Evolutionary conservation across 2,797 vertebrate species (phyloP).

Genomic region (Enteromius afrohamiltoni): DNA sequence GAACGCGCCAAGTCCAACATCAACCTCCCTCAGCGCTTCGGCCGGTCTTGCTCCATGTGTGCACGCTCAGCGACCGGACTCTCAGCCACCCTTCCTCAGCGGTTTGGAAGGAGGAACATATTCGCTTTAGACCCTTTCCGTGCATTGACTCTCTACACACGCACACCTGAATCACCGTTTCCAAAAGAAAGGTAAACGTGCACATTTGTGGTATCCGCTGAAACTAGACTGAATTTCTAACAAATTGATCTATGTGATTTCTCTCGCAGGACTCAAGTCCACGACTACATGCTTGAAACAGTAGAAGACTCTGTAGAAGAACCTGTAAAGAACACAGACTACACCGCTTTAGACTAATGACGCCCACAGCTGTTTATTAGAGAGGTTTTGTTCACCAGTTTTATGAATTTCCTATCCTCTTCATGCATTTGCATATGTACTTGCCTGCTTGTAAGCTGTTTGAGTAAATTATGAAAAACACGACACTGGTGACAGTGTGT

Average conservation of each 20-base stretch:
- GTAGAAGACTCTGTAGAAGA: slow-evolving; percentile 60
- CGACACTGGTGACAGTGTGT: neutral
- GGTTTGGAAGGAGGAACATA: slow-evolving; percentile 62
- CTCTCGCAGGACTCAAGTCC: slow-evolving; percentile 64
- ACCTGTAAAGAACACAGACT: slow-evolving; percentile 52
- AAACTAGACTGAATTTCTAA: neutral
- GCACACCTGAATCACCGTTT: slow-evolving; percentile 46
- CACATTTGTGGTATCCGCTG: no score
- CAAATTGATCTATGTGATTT: slow-evolving; percentile 28
- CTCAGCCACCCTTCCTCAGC: slow-evolving; percentile 59
- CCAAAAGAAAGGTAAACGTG: slow-evolving; percentile 51
- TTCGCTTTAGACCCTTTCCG: slow-evolving; percentile 58
- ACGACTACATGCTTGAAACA: slow-evolving; percentile 60
- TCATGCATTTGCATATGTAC: slow-evolving; percentile 12
- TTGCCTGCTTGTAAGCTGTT: slow-evolving; percentile 23
- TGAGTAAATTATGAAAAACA: slow-evolving; percentile 19
- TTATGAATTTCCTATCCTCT: slow-evolving; percentile 22
- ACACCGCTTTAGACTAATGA: slow-evolving; percentile 28
- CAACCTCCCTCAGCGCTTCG: slow-evolving; percentile 79
- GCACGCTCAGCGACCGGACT: neutral
- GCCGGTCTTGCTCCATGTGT: slow-evolving; percentile 69
- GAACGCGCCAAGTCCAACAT: slow-evolving; percentile 60
- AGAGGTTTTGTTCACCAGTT: slow-evolving; percentile 4
- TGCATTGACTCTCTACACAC: slow-evolving; percentile 47
- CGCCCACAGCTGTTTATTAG: neutral